Evolutionary conservation across 2,888 invertebrate genomes (phyloP), one percentile per base, ranked within the genome.

Genomic region (Druceiella hillmani): DNA sequence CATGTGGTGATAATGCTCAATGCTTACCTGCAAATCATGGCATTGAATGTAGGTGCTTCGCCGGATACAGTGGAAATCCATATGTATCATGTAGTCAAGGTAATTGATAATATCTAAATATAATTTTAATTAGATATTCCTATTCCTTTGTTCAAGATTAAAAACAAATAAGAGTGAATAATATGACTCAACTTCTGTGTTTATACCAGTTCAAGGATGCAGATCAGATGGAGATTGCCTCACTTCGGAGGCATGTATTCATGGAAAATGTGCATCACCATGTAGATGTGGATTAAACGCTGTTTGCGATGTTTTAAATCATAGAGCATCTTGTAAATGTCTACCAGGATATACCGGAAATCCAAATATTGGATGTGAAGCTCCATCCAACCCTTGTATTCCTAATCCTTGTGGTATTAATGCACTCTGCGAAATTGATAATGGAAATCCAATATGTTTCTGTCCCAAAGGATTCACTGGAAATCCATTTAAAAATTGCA

Each of bases 401-500:
- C 87, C 87, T 14, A 89, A 84, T 62, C 90, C 90, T n/a, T 91
- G 90, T 53, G 91, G 91, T n/a, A 63, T 74, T 2, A 84, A 86
- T 54, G 90, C 92, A 2, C 64, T 85, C 45, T 93, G 92, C 57
- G 88, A 89, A 66, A 75, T 81, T 33, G 87, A 89, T 52, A 80
- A 83, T 52, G 90, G 88, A 33, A 85, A 83, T 59, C 90, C 91
- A 2, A 85, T 91, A 48, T 93, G 92, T 55, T 87, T 77, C 66
- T 92, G 92, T 56, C 90, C 90, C 1, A 88, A 86, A 61, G 90
- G 89, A 44, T 69, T 88, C 45, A 91, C 90, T 3, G 92, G 92
- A 61, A 90, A 92, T 75, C 92, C 92, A 27, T 90, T 90, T 59
- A 79, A 83, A 57, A 85, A 81, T 64, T 91, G 90, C 78, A 87